Percentiles rank a stretch among this genome's conserved stretches.
phyloP scores from a whole-genome alignment of 2,797 vertebrate species.

The Sebastes kiyomatsui region DNA sequence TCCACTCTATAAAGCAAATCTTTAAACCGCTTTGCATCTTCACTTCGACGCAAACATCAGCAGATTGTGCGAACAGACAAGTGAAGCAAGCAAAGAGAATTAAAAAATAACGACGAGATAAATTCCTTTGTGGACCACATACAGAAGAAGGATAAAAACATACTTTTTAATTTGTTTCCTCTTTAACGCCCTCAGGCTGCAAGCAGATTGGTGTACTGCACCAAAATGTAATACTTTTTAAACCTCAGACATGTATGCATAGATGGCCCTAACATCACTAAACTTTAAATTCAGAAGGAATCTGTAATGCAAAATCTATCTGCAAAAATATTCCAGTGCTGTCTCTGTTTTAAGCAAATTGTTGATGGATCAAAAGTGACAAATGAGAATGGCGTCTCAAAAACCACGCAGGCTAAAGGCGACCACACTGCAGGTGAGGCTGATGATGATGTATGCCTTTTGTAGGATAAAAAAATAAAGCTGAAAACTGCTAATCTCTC shows the following conservation, averaged over 20 bases:
- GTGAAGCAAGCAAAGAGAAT: conserved; percentile 44
- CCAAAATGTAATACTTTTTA: background rate
- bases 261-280: background rate
- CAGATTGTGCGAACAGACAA: conserved; percentile 70
- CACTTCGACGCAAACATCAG: conserved; percentile 59
- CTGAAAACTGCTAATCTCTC: conserved; percentile 64
- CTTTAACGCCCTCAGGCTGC: conserved; percentile 3
- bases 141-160: conserved; percentile 18
- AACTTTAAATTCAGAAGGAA: background rate
- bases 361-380: conserved; percentile 57
- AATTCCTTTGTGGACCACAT: conserved; percentile 54
- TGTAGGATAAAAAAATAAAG: conserved; percentile 48
- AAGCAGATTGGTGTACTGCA: background rate
- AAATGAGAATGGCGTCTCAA: conserved; percentile 38
- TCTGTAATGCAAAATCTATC: background rate
- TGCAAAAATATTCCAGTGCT: conserved; percentile 21
- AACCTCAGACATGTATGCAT: background rate
- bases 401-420: conserved; percentile 16
- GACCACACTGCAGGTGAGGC: conserved; percentile 35
- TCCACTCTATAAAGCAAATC: conserved; percentile 66
- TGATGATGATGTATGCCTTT: conserved; percentile 68
- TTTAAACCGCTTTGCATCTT: conserved; percentile 70
- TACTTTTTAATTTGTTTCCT: conserved; percentile 13
- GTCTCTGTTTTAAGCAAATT: conserved; percentile 28
- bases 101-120: conserved; percentile 51